Percentiles rank a stretch among this genome's conserved stretches.
Conservation (phyloP, 2,888 invertebrate genomes). For the Synanthedon tipuliformis region DNA sequence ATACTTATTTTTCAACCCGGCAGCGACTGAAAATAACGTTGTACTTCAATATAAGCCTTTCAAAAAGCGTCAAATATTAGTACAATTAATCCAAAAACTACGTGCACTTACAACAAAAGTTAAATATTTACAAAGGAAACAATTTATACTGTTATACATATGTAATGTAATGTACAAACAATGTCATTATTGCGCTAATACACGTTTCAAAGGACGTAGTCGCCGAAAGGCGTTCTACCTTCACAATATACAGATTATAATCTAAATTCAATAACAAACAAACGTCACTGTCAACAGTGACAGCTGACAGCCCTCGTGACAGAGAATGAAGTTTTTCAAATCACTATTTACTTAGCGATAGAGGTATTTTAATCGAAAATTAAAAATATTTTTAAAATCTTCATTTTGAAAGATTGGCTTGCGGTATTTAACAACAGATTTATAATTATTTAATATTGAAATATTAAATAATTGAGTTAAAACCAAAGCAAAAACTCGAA, state of each 20-base stretch:
- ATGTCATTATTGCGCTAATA: slow-evolving; percentile 45
- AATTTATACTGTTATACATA: slow-evolving; percentile 19
- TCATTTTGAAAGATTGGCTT: too few relatives aligned
- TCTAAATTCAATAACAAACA: not conserved
- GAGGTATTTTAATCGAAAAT: too few relatives aligned
- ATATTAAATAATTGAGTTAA: too few relatives aligned
- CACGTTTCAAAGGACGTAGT: slow-evolving; percentile 21
- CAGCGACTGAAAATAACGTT: not conserved
- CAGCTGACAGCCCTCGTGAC: too few relatives aligned
- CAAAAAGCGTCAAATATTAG: not conserved
- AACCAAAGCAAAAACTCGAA: too few relatives aligned
- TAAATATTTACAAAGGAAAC: slow-evolving; percentile 49
- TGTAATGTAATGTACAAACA: slow-evolving; percentile 21
- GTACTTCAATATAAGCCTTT: not conserved
- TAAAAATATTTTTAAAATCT: too few relatives aligned
- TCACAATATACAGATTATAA: too few relatives aligned
- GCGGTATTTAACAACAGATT: too few relatives aligned
- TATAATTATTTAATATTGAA: too few relatives aligned
- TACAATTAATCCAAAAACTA: slow-evolving; percentile 10
- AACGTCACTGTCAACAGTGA: not conserved
- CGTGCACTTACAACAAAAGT: slow-evolving; percentile 18
- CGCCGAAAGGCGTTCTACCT: not conserved
- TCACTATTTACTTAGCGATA: too few relatives aligned
- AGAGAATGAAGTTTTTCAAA: too few relatives aligned
- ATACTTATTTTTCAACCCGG: slow-evolving; percentile 14